Evolutionary conservation across 2,113 vertebrate genomes (phyloP).

Genomic region (Haplotaxodon microlepis): DNA sequence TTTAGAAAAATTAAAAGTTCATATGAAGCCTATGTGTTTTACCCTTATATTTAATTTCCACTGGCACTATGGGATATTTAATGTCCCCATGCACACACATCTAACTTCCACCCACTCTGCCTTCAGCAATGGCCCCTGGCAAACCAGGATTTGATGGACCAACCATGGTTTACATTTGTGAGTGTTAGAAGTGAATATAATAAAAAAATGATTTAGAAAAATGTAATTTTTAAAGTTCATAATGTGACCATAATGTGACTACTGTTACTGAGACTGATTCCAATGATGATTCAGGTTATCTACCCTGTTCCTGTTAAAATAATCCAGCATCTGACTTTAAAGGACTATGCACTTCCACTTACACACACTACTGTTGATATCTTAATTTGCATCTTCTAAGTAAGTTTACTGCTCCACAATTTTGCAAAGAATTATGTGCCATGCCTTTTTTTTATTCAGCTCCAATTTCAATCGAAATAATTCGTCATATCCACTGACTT

Average conservation of each 20-base stretch:
- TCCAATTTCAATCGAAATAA: background rate
- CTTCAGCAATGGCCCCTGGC: background rate
- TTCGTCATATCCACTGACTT: conserved; percentile 28
- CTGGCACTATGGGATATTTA: background rate
- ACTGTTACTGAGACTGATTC: background rate
- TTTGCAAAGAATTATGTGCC: conserved; percentile 8
- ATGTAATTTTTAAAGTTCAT: background rate
- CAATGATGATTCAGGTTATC: conserved; percentile 28
- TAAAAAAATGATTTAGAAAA: background rate
- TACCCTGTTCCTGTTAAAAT: background rate
- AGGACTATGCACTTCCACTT: background rate
- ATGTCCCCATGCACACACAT: background rate
- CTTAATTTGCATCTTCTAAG: conserved; percentile 24
- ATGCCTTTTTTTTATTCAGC: conserved; percentile 5
- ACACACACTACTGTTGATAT: conserved; percentile 22
- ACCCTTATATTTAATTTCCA: background rate
- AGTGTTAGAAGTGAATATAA: background rate
- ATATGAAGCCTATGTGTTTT: background rate
- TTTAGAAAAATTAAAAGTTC: background rate
- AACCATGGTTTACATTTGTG: background rate
- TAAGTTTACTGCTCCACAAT: conserved; percentile 11
- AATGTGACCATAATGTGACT: background rate
- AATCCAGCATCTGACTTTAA: background rate
- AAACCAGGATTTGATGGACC: background rate
- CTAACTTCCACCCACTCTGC: background rate